Percentiles rank a stretch among this genome's conserved stretches.
These are phyloP conservation scores for Polydrusus pterygomalis DNA, from an alignment of 2,888 invertebrate genomes.

Conservation along the genomic window DNA sequence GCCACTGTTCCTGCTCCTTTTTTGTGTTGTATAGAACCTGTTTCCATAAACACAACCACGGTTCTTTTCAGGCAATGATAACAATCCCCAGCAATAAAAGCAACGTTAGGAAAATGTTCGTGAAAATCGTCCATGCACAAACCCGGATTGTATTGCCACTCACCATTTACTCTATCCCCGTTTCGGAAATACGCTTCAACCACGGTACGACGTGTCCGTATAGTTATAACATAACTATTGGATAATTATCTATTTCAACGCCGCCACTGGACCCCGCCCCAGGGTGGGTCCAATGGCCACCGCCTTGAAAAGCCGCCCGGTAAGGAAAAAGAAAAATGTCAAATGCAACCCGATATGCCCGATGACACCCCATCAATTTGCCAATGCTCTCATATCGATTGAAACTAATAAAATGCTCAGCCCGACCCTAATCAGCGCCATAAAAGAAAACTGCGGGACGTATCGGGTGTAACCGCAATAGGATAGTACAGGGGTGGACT, in stretches of 20 bases:
- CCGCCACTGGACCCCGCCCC: not conserved
- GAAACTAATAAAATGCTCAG: constrained; percentile 55
- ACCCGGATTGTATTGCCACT: too few species aligned
- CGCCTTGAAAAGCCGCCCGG: constrained; percentile 28
- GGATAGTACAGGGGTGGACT: not conserved
- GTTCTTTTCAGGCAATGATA: too few species aligned
- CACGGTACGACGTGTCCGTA: too few species aligned
- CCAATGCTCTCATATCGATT: constrained; percentile 59
- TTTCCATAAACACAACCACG: too few species aligned
- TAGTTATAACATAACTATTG: too few species aligned
- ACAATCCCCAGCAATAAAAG: too few species aligned
- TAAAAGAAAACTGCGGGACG: constrained; percentile 37
- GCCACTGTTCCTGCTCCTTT: too few species aligned
- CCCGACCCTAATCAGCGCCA: constrained; percentile 48
- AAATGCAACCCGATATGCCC: constrained; percentile 59
- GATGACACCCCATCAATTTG: constrained; percentile 61
- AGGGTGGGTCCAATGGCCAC: constrained; percentile 7
- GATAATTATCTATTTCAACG: not conserved
- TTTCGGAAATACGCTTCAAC: too few species aligned
- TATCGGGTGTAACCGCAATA: constrained; percentile 28
- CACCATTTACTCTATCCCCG: too few species aligned
- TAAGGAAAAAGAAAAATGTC: constrained; percentile 53
- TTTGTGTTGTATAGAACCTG: too few species aligned
- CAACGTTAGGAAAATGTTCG: too few species aligned
- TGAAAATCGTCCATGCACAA: too few species aligned